phyloP scores from a whole-genome alignment of 2,113 vertebrate species.

The Micromys minutus region DNA sequence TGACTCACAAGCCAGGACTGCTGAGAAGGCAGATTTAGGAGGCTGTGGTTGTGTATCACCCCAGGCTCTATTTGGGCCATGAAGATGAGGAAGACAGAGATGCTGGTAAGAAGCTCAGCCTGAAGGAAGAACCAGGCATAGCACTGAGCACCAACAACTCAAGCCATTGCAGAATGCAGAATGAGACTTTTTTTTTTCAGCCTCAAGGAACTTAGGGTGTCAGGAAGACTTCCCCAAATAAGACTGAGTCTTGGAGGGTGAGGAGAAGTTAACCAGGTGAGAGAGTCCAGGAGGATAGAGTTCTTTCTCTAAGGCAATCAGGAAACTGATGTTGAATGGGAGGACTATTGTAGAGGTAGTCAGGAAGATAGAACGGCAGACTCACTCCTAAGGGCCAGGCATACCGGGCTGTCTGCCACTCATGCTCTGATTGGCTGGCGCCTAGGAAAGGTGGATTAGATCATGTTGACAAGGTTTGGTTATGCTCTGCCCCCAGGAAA shows the following conservation, averaged over 20 bases:
- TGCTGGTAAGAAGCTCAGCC: not conserved
- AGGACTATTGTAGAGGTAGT: not conserved
- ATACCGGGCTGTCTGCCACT: accelerated
- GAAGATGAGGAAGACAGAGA: not conserved
- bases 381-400: not conserved
- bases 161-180: not conserved
- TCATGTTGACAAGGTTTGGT: not conserved
- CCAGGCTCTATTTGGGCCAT: not conserved
- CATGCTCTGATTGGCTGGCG: not conserved
- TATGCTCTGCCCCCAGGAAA: not conserved
- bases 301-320: not conserved
- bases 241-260: not conserved
- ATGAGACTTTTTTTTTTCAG: not conserved
- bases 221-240: slow-evolving; percentile 8
- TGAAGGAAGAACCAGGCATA: not conserved
- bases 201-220: not conserved
- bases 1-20: slow-evolving; percentile 50
- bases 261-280: not conserved
- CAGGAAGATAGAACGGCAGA: not conserved
- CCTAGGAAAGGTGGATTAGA: not conserved
- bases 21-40: slow-evolving; percentile 22
- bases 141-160: not conserved
- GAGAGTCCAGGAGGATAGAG: not conserved
- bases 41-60: not conserved
- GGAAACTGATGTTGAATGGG: not conserved